A percentile compares a stretch with the other conserved stretches of the same genome.
phyloP scores from a whole-genome alignment of 2,888 invertebrate species.

The Mystacides longicornis region DNA sequence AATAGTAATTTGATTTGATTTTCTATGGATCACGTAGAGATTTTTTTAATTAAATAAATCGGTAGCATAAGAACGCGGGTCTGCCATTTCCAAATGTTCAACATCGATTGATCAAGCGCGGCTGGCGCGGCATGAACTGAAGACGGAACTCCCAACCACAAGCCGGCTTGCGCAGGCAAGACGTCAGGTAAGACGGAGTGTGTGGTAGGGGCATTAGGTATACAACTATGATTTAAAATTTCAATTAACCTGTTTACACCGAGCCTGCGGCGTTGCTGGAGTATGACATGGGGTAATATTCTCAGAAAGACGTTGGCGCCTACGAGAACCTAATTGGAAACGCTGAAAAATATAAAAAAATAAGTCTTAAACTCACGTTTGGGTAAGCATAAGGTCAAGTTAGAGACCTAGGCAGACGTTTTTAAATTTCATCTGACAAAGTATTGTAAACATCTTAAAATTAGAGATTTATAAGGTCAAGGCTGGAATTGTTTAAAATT shows the following conservation, averaged over 20 bases:
- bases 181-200: slow-evolving; percentile 37
- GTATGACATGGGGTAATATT: slow-evolving; percentile 39
- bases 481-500: background rate
- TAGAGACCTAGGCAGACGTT: background rate
- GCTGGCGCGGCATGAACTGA: too few species aligned
- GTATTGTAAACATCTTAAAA: background rate
- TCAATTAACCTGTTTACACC: slow-evolving; percentile 35
- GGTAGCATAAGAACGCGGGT: too few species aligned
- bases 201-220: too few species aligned
- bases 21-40: too few species aligned
- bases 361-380: background rate
- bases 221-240: too few species aligned
- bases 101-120: too few species aligned
- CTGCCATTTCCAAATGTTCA: too few species aligned
- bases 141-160: too few species aligned
- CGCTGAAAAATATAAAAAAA: slow-evolving; percentile 32
- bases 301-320: slow-evolving; percentile 41
- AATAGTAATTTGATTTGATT: too few species aligned
- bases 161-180: slow-evolving; percentile 42
- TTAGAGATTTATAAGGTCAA: background rate
- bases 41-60: too few species aligned
- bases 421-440: too few species aligned
- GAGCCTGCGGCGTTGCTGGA: slow-evolving; percentile 42
- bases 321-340: slow-evolving; percentile 41
- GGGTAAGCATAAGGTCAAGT: background rate